Base-by-base conservation (phyloP, 2,888 invertebrate genomes). In the Pegoplata infirma region DNA sequence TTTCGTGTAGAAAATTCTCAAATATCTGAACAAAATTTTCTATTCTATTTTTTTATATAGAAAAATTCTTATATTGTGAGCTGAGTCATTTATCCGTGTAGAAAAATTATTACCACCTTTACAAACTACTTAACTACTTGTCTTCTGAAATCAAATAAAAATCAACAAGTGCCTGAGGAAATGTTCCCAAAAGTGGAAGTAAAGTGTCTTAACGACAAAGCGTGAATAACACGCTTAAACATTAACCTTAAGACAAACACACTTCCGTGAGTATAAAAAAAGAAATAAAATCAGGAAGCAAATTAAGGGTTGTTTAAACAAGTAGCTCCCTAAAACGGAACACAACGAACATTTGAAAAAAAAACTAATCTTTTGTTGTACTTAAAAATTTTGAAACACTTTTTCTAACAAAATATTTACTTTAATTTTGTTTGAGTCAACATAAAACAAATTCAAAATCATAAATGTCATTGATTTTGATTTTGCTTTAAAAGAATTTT, bases 191-290 rank as follows among this genome's bases (percentile, higher is more conserved):
- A 76, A 76, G 49, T 59, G 58, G 76, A 69, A 69, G 51, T 69
- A 25, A 25, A 51, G 40, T 40, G 14, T 28, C 12, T 47, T 61
- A 46, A 51, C 36, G 51, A 51, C 23, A 56, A 51, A 58, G 56
- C 17, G 69, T 76, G 76, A 46, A 46, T 46, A 69, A 64, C 69
- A 76, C 76, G 53, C 76, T 76, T 76, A 58, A 59, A 7, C 12
- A 19, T 32, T 21, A 8, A 69, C 21, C 40, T 17, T 36, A 58
- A 58, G 17, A 10, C 6, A 49, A 68, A 68, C 40, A 25, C 40
- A 69, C 51, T 69, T 69, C 59, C 69, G 49, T 49, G 49, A 21
- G 23, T n/a, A n/a, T n/a, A n/a, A n/a, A n/a, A n/a, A n/a, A n/a
- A n/a, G 23, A 58, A 23, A 23, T 16, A 25, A 25, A 16, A 16